Conservation (phyloP, 1,140 invertebrate genomes). For the Steinernema khuongi region DNA sequence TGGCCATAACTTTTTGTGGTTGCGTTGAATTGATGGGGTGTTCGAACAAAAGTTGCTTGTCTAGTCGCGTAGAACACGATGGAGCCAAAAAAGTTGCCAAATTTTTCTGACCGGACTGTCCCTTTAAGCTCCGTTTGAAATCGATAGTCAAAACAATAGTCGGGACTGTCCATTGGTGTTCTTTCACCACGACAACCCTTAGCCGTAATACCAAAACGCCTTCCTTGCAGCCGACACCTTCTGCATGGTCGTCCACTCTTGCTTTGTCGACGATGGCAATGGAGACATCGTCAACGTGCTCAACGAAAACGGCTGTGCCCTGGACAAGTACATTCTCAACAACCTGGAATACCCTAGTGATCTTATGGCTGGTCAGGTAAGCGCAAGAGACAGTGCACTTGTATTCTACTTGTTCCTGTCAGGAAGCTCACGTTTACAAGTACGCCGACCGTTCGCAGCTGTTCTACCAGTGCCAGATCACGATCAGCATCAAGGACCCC, state of each 20-base stretch:
- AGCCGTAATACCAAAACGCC: no score
- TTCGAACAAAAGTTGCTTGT: no score
- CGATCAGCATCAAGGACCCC: constrained; percentile 44
- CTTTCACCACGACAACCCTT: no score
- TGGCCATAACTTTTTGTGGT: no score
- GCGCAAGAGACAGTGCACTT: not conserved
- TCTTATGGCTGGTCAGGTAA: constrained; percentile 41
- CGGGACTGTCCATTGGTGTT: no score
- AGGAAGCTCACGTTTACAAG: constrained; percentile 46
- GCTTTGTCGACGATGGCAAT: constrained; percentile 43
- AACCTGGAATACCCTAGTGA: constrained; percentile 43
- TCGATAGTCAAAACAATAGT: not conserved
- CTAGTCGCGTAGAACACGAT: no score
- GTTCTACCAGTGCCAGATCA: constrained; percentile 45
- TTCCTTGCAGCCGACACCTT: constrained; percentile 37
- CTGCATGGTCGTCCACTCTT: constrained; percentile 41
- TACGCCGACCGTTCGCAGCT: constrained; percentile 40
- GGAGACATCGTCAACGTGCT: constrained; percentile 40
- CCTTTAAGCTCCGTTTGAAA: not conserved
- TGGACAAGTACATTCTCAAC: constrained; percentile 38
- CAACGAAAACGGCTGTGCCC: constrained; percentile 39
- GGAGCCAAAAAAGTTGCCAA: no score
- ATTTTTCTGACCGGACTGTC: no score
- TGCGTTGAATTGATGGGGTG: no score
- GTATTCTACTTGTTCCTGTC: not conserved